These are phyloP conservation scores for Trichogramma evanescens DNA, from an alignment of 2,888 invertebrate genomes.

Conservation along the genomic window DNA sequence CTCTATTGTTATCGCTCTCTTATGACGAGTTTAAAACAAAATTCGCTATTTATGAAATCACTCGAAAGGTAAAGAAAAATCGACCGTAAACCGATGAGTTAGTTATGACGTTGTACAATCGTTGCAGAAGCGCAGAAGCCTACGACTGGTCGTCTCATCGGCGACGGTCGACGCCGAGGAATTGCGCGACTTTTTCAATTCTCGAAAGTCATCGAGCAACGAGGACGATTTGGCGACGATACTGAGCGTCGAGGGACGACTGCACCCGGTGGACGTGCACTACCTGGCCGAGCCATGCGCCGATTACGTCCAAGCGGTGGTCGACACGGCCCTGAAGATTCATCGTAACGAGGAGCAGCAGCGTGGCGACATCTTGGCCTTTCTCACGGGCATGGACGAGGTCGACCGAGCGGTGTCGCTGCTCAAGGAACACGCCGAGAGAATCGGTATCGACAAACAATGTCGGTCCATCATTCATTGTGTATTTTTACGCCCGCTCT, in stretches of 20 bases:
- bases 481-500: neutral
- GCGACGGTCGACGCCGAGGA: conserved; percentile 93
- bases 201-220: conserved; percentile 30
- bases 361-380: conserved; percentile 83
- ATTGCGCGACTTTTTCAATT: conserved; percentile 71
- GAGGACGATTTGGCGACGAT: conserved; percentile 65
- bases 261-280: conserved; percentile 79
- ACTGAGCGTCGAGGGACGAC: conserved; percentile 81
- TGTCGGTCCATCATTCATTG: conserved; percentile 26
- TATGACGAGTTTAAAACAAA: neutral
- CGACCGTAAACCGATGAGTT: neutral
- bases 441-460: conserved; percentile 48
- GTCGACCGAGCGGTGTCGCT: conserved; percentile 70
- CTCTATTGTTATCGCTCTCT: neutral
- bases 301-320: conserved; percentile 79
- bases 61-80: neutral
- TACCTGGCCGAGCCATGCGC: conserved; percentile 78
- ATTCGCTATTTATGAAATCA: no score
- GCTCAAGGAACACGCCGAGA: conserved; percentile 57
- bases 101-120: neutral
- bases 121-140: conserved; percentile 66
- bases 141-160: conserved; percentile 84
- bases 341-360: conserved; percentile 65
- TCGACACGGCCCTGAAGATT: conserved; percentile 84
- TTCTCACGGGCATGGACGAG: conserved; percentile 91